phyloP scores from a whole-genome alignment of 1,140 invertebrate species.

The Drosophila carrolli region DNA sequence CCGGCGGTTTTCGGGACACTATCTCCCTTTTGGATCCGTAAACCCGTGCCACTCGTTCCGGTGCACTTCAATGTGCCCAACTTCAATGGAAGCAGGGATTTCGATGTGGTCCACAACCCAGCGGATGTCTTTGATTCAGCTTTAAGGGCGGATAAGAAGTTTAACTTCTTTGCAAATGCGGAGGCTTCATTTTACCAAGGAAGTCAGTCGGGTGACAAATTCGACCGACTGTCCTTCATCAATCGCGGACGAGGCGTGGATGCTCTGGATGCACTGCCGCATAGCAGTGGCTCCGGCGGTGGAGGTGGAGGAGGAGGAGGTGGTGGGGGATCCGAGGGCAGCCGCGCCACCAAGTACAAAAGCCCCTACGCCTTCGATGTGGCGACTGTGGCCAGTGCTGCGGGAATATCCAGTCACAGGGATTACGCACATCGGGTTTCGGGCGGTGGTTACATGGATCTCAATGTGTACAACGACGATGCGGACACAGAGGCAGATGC shows the following conservation, averaged over 20 bases:
- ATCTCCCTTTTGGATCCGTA: slow-evolving; percentile 85
- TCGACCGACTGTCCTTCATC: slow-evolving; percentile 69
- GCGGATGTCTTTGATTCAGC: slow-evolving; percentile 74
- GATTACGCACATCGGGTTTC: slow-evolving; percentile 32
- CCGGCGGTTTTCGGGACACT: slow-evolving; percentile 82
- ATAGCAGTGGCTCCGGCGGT: slow-evolving; percentile 18
- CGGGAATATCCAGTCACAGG: slow-evolving; percentile 22
- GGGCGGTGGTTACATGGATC: slow-evolving; percentile 54
- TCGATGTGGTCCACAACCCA: slow-evolving; percentile 77
- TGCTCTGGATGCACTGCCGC: slow-evolving; percentile 46
- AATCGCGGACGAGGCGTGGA: slow-evolving; percentile 52
- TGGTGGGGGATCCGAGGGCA: slow-evolving; percentile 17
- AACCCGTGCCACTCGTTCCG: slow-evolving; percentile 86
- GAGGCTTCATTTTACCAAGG: slow-evolving; percentile 72
- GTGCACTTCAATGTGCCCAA: slow-evolving; percentile 83
- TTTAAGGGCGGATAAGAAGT: slow-evolving; percentile 75
- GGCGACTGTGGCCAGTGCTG: slow-evolving; percentile 38
- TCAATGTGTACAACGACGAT: slow-evolving; percentile 63
- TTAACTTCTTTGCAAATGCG: slow-evolving; percentile 82
- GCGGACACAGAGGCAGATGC: slow-evolving; percentile 48
- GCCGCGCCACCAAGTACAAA: slow-evolving; percentile 70
- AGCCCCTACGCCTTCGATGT: slow-evolving; percentile 70
- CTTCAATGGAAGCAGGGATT: slow-evolving; percentile 73
- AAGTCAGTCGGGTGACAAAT: slow-evolving; percentile 67
- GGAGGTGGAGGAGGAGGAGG: slow-evolving; percentile 12